Evolutionary conservation across 2,797 vertebrate genomes (phyloP).

Genomic region (Tympanoctomys barrerae): DNA sequence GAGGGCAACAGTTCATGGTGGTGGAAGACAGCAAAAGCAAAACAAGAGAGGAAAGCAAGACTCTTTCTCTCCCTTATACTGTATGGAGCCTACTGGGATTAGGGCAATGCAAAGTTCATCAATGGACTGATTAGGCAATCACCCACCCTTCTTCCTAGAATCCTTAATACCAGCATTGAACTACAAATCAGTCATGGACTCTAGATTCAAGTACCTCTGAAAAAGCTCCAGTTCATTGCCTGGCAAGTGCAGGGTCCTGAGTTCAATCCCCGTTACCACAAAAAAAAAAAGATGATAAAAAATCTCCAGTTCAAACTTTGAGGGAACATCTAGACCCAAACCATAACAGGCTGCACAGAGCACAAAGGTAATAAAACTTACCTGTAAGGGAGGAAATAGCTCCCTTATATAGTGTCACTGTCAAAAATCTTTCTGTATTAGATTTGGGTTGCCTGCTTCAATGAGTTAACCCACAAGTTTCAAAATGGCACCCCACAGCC

Average conservation of each 20-base stretch:
- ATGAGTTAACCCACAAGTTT: neutral
- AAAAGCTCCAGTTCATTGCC: neutral
- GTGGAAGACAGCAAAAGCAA: neutral
- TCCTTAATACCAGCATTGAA: neutral
- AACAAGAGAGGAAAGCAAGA: neutral
- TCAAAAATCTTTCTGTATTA: neutral
- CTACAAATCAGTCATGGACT: neutral
- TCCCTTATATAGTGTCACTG: neutral
- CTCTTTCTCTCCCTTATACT: neutral
- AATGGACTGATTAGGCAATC: neutral
- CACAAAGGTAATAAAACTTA: neutral
- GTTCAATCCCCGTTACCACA: no score
- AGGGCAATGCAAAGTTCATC: neutral
- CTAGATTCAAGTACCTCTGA: neutral
- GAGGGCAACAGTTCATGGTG: neutral
- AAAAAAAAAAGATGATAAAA: neutral
- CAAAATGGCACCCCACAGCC: neutral
- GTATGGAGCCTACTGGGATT: neutral
- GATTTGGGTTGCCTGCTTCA: neutral
- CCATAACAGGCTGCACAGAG: neutral
- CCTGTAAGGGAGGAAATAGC: neutral
- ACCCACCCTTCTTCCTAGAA: no score
- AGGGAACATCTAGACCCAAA: neutral
- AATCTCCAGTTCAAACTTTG: neutral
- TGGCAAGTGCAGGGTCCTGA: no score